phyloP scores from a whole-genome alignment of 2,888 invertebrate species.

The Trachelus troglodyta region DNA sequence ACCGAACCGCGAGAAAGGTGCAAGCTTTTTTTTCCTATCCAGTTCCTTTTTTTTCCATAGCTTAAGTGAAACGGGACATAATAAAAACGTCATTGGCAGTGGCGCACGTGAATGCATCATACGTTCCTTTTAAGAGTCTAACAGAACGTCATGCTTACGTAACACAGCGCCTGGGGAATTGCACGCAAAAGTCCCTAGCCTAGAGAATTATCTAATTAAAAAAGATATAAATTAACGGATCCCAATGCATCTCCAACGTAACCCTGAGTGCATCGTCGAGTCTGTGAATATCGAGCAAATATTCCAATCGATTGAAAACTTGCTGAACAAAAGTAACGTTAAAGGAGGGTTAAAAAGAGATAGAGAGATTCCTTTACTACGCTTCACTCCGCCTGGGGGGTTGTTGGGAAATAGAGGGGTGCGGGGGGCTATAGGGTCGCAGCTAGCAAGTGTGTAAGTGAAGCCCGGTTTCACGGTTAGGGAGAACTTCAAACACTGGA shows the following conservation, averaged over 20 bases:
- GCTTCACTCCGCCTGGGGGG: not conserved
- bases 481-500: not conserved
- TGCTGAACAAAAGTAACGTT: not conserved
- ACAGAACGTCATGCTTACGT: not conserved
- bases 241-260: not conserved
- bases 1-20: not conserved
- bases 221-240: not conserved
- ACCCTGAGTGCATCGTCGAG: not conserved
- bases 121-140: not conserved
- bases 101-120: not conserved
- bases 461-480: not conserved
- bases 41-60: not conserved
- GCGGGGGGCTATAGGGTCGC: not conserved
- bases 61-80: not conserved
- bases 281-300: not conserved
- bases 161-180: not conserved
- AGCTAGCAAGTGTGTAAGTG: not conserved
- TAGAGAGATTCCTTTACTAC: not conserved
- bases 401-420: no score
- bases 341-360: not conserved
- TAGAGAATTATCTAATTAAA: not conserved
- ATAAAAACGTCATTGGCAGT: not conserved
- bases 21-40: not conserved
- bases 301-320: not conserved
- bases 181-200: not conserved